Evolutionary conservation across 2,888 invertebrate genomes (phyloP), one percentile per base, ranked within the genome.

Genomic region (Pelosia muscerda): DNA sequence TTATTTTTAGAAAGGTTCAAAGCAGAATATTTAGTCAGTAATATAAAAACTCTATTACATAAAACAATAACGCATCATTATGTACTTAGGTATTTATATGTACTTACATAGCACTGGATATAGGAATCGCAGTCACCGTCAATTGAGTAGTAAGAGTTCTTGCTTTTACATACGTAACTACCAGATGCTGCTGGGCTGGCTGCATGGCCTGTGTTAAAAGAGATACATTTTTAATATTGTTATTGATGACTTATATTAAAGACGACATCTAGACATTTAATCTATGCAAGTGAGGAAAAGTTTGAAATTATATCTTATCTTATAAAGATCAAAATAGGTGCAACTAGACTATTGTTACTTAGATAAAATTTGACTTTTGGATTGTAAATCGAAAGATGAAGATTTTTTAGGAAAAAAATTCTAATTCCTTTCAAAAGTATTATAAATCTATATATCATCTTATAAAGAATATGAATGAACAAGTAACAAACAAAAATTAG

Each of bases 71-170:
- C 3, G 1, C 1, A 0, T 2, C 9, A 23, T 13, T 2, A 11
- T 11, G 10, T 23, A 10, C 54, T 54, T 23, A 55, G 23, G 8
- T 31, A 10, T 57, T 9, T 6, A 19, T 23, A 2, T 19, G 11
- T 69, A 84, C 90, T 94, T 83, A 92, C 95, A 65, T 87, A 87
- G 84, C 97, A 97, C 83, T 97, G 96, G 57, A 96, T 88, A 83
- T 97, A 97, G 23, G 96, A 95, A 84, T 97, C 97, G 83, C 97
- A 97, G 81, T 96, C 96, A 8, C 93, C 94, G 0, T 96, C 89
- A 1, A 96, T 92, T 0, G 96, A 94, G 80, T 95, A 96, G 62
- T 96, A 95, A 1, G 96, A 96, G 84, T 96, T 96, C 96, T 83
- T 73, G n/a, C 75, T 65, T 25, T 68, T 72, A 72, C 90, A 90